Evolutionary conservation across 2,113 vertebrate species (phyloP), one percentile per base, ranked within the genome.

Genomic region (Dasypus novemcinctus): DNA sequence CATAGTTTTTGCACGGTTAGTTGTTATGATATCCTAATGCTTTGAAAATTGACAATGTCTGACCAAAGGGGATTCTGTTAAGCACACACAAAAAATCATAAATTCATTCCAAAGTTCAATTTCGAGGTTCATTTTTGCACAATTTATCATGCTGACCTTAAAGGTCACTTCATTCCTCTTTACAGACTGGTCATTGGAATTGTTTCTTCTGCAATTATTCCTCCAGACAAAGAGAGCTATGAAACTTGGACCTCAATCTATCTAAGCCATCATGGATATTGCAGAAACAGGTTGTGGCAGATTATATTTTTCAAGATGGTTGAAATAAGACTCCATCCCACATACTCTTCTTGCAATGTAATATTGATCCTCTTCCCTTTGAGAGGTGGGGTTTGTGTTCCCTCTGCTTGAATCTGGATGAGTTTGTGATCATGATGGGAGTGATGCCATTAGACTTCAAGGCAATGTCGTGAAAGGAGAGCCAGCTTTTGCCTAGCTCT

Each of bases 71-170:
- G 66, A 71, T 79, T 87, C 82, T 80, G 64, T 63, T 64, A 87
- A 85, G n/a, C 72, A 69, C 27, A 78, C 72, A 78, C 27, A 72
- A 69, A 72, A 61, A 95, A 90, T 86, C 74, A 69, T 75, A 91
- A 87, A 82, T 63, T 78, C 76, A 78, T 87, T 83, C 78, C 71
- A 78, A 91, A 91, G 23, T 83, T 96, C 94, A 83, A 72, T 91
- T 78, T 91, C 29, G 38, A 12, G 27, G 59, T 82, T 87, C 82
- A 69, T 54, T 90, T 81, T 63, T 13, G 66, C 36, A 29, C 43
- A 88, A 64, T 83, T 81, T 31, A 83, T 69, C 61, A 71, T 71
- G 36, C 64, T 91, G 25, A 63, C 78, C 76, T 63, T 91, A 78
- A 91, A 81, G 57, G 33, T 83, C 83, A 20, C 36, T 87, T 9